Conservation (phyloP, 1,140 invertebrate genomes). For the Heliconius hermathena region DNA sequence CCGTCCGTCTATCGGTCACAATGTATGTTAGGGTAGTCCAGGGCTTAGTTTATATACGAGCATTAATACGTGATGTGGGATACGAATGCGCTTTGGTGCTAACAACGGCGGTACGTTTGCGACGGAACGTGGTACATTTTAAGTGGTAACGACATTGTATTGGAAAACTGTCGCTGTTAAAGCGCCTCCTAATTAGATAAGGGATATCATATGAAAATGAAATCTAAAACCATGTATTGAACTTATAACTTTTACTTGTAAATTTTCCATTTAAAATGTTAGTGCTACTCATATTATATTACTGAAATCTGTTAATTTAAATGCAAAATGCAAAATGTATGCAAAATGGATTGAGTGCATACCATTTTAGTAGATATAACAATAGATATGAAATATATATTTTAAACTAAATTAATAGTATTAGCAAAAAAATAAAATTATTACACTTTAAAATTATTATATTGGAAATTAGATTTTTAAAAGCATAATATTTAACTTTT, state of each 20-base stretch:
- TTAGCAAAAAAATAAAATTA: too few relatives aligned
- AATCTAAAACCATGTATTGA: not conserved
- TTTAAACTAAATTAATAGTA: too few relatives aligned
- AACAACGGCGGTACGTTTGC: slow-evolving; percentile 53
- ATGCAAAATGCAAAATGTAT: too few relatives aligned
- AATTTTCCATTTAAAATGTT: not conserved
- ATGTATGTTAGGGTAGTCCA: slow-evolving; percentile 75
- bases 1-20: slow-evolving; percentile 70
- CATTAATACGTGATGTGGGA: slow-evolving; percentile 79
- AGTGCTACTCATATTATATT: too few relatives aligned
- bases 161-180: slow-evolving; percentile 37
- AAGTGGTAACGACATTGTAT: slow-evolving; percentile 51
- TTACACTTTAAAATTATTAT: too few relatives aligned
- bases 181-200: slow-evolving; percentile 32
- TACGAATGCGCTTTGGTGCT: slow-evolving; percentile 60
- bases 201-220: slow-evolving; percentile 28
- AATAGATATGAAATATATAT: too few relatives aligned
- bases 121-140: slow-evolving; percentile 60
- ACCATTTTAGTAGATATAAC: too few relatives aligned
- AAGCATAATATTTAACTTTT: too few relatives aligned
- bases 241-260: not conserved
- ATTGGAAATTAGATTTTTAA: too few relatives aligned
- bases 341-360: too few relatives aligned
- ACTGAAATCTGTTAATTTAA: too few relatives aligned
- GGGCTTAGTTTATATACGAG: slow-evolving; percentile 81